These are phyloP conservation scores for Ceramica pisi DNA, from an alignment of 2,888 invertebrate species.

Conservation along the genomic window DNA sequence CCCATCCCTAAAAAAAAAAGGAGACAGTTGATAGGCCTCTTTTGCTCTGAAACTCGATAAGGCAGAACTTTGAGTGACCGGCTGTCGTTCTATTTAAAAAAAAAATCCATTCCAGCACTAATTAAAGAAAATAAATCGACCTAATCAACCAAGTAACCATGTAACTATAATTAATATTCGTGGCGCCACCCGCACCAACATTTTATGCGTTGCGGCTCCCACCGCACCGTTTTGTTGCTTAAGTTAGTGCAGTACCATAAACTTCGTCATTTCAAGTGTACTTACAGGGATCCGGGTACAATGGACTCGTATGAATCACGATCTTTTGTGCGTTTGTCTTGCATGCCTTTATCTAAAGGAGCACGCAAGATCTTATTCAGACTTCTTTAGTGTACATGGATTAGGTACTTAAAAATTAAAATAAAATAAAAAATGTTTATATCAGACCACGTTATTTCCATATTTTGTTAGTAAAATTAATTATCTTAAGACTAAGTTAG, in stretches of 20 bases:
- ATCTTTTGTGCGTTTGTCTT: slow-evolving; percentile 17
- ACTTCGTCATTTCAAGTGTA: slow-evolving; percentile 19
- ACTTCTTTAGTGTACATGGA: neutral
- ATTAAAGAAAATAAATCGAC: neutral
- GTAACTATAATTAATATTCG: neutral
- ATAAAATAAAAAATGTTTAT: too few relatives aligned
- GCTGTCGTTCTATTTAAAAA: too few relatives aligned
- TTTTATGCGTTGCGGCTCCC: slow-evolving; percentile 14
- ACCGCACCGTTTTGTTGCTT: neutral
- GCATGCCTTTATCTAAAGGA: neutral
- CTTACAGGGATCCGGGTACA: slow-evolving; percentile 37
- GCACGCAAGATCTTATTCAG: neutral
- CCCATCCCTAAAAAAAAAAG: too few relatives aligned
- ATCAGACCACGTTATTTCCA: too few relatives aligned
- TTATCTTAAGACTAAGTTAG: too few relatives aligned
- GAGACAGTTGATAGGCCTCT: too few relatives aligned
- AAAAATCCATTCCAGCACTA: too few relatives aligned
- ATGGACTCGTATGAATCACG: slow-evolving; percentile 36
- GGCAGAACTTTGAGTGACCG: too few relatives aligned
- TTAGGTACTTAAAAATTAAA: too few relatives aligned
- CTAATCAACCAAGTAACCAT: neutral
- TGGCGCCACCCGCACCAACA: neutral
- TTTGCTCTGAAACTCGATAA: too few relatives aligned
- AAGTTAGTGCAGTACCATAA: neutral
- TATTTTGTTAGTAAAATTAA: too few relatives aligned